A percentile compares a stretch with the other conserved stretches of the same genome.
phyloP scores from a whole-genome alignment of 2,888 invertebrate species.

The Torymus texanus region DNA sequence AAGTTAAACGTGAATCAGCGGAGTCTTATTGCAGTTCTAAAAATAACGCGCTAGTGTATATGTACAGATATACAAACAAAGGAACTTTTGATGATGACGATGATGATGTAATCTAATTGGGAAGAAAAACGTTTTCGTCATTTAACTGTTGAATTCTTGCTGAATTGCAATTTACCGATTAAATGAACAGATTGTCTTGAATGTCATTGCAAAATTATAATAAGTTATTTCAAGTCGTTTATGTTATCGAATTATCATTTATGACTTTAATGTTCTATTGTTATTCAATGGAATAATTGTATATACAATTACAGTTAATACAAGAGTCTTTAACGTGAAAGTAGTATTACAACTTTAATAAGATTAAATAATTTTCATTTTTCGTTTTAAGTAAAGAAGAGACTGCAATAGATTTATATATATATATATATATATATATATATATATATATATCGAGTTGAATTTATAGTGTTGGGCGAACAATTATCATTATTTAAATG shows the following conservation, averaged over 20 bases:
- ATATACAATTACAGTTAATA: too few species aligned
- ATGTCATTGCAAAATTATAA: conserved; percentile 11
- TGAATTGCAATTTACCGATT: conserved; percentile 27
- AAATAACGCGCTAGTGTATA: conserved; percentile 31
- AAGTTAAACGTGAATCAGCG: conserved; percentile 40
- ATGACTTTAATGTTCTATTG: background rate
- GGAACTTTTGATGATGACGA: conserved; percentile 38
- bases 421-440: too few species aligned
- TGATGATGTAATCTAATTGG: conserved; percentile 48
- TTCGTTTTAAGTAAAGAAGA: too few species aligned
- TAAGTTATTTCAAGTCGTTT: too few species aligned
- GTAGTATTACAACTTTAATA: too few species aligned
- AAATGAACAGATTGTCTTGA: conserved; percentile 1
- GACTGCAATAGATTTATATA: too few species aligned
- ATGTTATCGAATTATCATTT: too few species aligned
- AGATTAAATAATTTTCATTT: too few species aligned
- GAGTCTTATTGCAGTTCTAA: conserved; percentile 39
- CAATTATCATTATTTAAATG: too few species aligned
- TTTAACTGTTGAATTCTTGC: conserved; percentile 13
- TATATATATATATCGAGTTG: too few species aligned
- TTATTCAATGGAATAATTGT: background rate
- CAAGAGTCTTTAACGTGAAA: too few species aligned
- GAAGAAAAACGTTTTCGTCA: conserved; percentile 35
- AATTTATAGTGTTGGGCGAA: too few species aligned
- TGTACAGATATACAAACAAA: conserved; percentile 39